Percentiles rank a stretch among this genome's conserved stretches.
Evolutionary conservation across 2,888 invertebrate species (phyloP).

Genomic region (Caenorhabditis wallacei): DNA sequence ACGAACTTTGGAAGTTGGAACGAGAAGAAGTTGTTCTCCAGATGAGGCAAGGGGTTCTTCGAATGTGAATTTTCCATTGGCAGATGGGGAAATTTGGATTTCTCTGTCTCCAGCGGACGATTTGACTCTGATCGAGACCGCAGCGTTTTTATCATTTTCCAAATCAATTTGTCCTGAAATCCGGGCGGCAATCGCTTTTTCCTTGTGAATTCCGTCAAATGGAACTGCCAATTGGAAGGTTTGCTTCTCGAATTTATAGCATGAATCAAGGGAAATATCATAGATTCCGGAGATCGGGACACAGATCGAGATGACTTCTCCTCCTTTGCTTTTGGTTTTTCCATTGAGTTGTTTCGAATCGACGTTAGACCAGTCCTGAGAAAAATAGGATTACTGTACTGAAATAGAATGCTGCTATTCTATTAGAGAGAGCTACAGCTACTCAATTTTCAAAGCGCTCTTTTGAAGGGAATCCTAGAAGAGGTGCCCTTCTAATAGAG

Average conservation of each 20-base stretch:
- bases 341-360: slow-evolving; percentile 69
- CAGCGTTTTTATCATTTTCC: slow-evolving; percentile 46
- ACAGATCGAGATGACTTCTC: slow-evolving; percentile 69
- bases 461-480: no score
- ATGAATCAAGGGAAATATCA: slow-evolving; percentile 65
- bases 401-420: no score
- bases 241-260: slow-evolving; percentile 69
- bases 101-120: slow-evolving; percentile 69
- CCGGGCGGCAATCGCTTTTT: slow-evolving; percentile 60
- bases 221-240: slow-evolving; percentile 64
- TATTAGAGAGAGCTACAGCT: no score
- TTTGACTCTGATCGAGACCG: slow-evolving; percentile 41
- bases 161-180: slow-evolving; percentile 63
- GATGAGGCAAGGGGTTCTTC: slow-evolving; percentile 63
- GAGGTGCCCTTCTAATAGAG: no score
- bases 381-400: no score
- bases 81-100: slow-evolving; percentile 38
- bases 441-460: no score
- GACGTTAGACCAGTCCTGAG: slow-evolving; percentile 69
- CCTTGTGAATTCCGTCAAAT: slow-evolving; percentile 58
- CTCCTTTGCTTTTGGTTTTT: slow-evolving; percentile 49
- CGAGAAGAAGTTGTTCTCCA: slow-evolving; percentile 61
- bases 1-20: slow-evolving; percentile 69
- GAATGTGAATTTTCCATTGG: slow-evolving; percentile 69
- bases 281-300: slow-evolving; percentile 72